Base-by-base conservation (phyloP, 2,888 invertebrate genomes). In the Autographa pulchrina region DNA sequence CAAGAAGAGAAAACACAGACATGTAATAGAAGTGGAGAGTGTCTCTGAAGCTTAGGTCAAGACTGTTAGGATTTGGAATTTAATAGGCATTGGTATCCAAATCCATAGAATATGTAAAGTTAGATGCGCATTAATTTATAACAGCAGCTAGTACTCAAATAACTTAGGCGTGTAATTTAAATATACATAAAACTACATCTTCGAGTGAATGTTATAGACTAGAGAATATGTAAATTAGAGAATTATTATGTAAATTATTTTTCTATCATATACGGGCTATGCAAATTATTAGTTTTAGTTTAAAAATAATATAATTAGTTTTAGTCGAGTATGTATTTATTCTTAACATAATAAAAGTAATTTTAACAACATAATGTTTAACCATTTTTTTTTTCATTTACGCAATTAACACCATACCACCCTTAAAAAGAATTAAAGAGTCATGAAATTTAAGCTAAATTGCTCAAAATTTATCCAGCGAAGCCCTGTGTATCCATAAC, bases 1-100 rank as follows among this genome's bases (percentile, higher is more conserved):
- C 71, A 93, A 92, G 72, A 92, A 90, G 63, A 92, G 90, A 80
- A 93, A 90, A 67, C 96, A 96, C 69, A 92, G 89, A 69, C 96
- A 96, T 81, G 92, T 96, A 1, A 95, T 96, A 70, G 94, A 96
- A 84, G 92, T 96, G 0, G 93, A 95, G 72, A 92, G 91, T 75
- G 73, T 94, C 13, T 90, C 92, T 3, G 92, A 91, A 72, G 85
- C 85, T 74, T 92, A 87, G 87, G 70, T 74, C 79, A 83, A 81
- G 81, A 80, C 79, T 84, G 80, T 67, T 77, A 71, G 65, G 74
- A 72, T 77, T 82, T 74, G 68, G 43, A 31, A 41, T 58, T 14
- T 25, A 54, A 35, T 18, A 25, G 65, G 62, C 13, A 16, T 66
- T 59, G 16, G 56, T n/a, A 56, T 68, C 35, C 62, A 65, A 65